These are phyloP conservation scores for Chydorus sphaericus DNA, from an alignment of 2,888 invertebrate genomes.

Conservation along the genomic window DNA sequence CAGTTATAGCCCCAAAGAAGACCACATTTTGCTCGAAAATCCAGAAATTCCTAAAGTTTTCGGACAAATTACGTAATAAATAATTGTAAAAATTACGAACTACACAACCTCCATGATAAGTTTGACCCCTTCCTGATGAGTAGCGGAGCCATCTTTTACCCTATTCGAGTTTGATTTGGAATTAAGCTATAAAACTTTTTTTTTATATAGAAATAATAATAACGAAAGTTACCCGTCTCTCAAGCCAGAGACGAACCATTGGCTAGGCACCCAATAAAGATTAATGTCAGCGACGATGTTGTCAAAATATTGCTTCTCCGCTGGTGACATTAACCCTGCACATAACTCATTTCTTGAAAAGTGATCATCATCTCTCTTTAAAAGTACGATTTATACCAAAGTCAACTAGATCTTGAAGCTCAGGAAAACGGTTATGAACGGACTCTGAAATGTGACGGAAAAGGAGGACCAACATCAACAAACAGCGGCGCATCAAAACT, in stretches of 20 bases:
- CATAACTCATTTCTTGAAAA: not conserved
- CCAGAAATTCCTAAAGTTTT: slow-evolving; percentile 38
- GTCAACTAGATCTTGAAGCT: slow-evolving; percentile 40
- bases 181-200: too few species aligned
- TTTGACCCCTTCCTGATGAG: slow-evolving; percentile 40
- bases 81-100: not conserved
- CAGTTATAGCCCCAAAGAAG: slow-evolving; percentile 46
- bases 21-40: slow-evolving; percentile 41
- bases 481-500: slow-evolving; percentile 41
- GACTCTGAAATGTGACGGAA: slow-evolving; percentile 44
- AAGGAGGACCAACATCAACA: slow-evolving; percentile 40
- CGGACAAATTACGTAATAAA: not conserved
- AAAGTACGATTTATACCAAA: slow-evolving; percentile 31
- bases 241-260: slow-evolving; percentile 43
- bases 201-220: too few species aligned
- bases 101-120: slow-evolving; percentile 39
- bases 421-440: slow-evolving; percentile 42
- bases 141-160: too few species aligned
- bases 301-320: slow-evolving; percentile 40
- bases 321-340: slow-evolving; percentile 44
- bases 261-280: slow-evolving; percentile 48
- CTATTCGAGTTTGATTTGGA: too few species aligned
- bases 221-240: slow-evolving; percentile 38
- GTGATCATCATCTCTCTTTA: too few species aligned
- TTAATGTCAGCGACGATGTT: slow-evolving; percentile 42